Base-by-base conservation (phyloP, 1,140 invertebrate genomes). In the Cheumatopsyche charites region DNA sequence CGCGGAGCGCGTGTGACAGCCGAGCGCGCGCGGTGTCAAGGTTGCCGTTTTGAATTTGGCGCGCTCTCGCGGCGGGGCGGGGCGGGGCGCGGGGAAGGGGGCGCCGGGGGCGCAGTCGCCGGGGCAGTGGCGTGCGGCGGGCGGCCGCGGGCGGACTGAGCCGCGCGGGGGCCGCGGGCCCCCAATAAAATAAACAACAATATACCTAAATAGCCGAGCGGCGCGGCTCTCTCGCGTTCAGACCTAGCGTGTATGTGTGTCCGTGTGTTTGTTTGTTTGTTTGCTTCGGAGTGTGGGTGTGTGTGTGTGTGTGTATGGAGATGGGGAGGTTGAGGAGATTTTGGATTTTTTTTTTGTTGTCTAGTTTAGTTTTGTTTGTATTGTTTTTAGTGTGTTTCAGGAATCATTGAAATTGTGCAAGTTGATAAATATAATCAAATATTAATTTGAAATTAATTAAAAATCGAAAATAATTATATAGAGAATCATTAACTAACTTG, bases 161-260 rank as follows among this genome's bases (percentile, higher is more conserved):
- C 52, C 52, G 52, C 47, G 52, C 25, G 47, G 52, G 82, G 82
- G 82, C 80, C 82, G 82, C 83, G 83, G 67, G 82, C 82, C 80
- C 82, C 82, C 82, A 84, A 84, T 84, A 84, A 84, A 84, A 84
- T 84, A 84, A 84, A 84, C 82, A 84, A 84, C 82, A 84, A 84
- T 84, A 84, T 84, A 84, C 82, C 81, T 84, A 84, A 84, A 84
- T 83, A 83, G 82, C 82, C 82, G 79, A 80, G 29, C 79, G 79
- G n/a, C 80, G 61, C 79, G 81, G 81, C 82, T 80, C 78, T 81
- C 77, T 15, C 2, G 7, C n/a, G n/a, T n/a, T n/a, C n/a, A 36
- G 29, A 36, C 9, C 81, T 80, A 78, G 82, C 82, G 82, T 84
- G 82, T 78, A 81, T 80, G 78, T 70, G 76, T 72, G 79, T 36